A percentile compares a stretch with the other conserved stretches of the same genome.
These are phyloP conservation scores for Hartigia nigra DNA, from an alignment of 2,888 invertebrate species.

Conservation along the genomic window DNA sequence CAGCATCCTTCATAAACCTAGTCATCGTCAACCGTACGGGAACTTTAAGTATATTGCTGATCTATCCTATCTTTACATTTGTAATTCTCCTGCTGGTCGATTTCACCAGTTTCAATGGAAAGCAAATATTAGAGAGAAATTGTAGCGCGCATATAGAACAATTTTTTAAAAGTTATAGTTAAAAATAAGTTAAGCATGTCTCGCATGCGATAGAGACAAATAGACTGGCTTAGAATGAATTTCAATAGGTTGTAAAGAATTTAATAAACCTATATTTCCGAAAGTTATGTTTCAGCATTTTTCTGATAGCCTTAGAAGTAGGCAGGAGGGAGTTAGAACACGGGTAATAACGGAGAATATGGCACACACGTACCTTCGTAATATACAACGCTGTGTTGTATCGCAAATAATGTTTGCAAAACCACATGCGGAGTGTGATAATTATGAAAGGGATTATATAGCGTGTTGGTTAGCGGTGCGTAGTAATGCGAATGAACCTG, in stretches of 20 bases:
- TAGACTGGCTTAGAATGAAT: too few relatives aligned
- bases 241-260: too few relatives aligned
- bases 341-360: neutral
- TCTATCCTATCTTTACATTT: neutral
- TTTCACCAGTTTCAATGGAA: too few relatives aligned
- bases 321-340: neutral
- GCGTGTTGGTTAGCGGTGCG: neutral
- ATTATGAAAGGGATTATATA: constrained; percentile 11
- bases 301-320: too few relatives aligned
- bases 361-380: neutral
- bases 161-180: too few relatives aligned
- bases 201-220: too few relatives aligned
- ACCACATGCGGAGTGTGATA: neutral
- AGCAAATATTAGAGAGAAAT: too few relatives aligned
- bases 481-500: neutral
- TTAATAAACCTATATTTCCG: too few relatives aligned
- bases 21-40: neutral
- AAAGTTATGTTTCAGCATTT: too few relatives aligned
- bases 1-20: neutral
- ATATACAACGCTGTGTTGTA: neutral
- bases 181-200: too few relatives aligned
- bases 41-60: neutral
- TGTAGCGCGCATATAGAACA: too few relatives aligned
- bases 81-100: neutral
- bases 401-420: constrained; percentile 1